phyloP scores from a whole-genome alignment of 1,140 invertebrate genomes.

The Ephestia elutella region DNA sequence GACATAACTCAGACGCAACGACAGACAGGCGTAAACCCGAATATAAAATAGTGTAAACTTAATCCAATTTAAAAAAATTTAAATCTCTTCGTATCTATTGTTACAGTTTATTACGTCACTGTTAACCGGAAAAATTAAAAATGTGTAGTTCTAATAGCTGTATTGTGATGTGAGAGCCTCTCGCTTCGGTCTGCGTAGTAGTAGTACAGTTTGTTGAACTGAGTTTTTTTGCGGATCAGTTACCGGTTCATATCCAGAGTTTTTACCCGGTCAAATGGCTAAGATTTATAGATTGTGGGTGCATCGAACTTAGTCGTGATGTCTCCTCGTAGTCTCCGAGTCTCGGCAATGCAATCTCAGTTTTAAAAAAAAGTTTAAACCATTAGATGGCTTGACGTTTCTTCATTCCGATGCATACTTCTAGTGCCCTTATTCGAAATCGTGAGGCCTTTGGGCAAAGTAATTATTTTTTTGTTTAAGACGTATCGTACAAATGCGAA shows the following conservation, averaged over 20 bases:
- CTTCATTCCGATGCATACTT: too few relatives aligned
- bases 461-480: neutral
- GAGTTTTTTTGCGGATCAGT: conserved; percentile 48
- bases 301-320: conserved; percentile 32
- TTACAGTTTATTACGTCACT: neutral
- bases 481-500: too few relatives aligned
- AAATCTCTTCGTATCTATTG: neutral
- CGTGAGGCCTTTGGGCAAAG: too few relatives aligned
- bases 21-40: neutral
- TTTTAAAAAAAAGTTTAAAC: too few relatives aligned
- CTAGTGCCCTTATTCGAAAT: too few relatives aligned
- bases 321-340: neutral
- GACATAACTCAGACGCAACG: neutral
- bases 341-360: too few relatives aligned
- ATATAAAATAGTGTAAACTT: neutral
- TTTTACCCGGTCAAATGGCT: conserved; percentile 23
- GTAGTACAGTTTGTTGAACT: conserved; percentile 54
- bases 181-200: conserved; percentile 12
- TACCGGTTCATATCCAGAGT: conserved; percentile 31
- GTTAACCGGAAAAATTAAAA: neutral
- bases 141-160: neutral
- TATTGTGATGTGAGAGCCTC: neutral
- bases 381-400: too few relatives aligned
- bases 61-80: conserved; percentile 1
- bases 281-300: conserved; percentile 21